phyloP scores from a whole-genome alignment of 2,888 invertebrate genomes.

The Didymodactylos carnosus region DNA sequence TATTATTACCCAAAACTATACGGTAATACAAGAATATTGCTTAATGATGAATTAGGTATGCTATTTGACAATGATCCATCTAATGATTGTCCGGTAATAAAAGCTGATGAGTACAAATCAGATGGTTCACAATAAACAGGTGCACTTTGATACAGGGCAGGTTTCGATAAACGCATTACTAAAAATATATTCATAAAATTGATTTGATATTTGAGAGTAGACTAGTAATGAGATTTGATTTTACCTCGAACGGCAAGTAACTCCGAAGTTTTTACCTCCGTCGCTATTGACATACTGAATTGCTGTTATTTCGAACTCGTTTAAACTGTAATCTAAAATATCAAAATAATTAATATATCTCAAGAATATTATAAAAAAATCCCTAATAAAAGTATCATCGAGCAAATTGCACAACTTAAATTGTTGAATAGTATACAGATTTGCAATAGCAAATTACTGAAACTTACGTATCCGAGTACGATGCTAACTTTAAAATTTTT shows the following conservation, averaged over 20 bases:
- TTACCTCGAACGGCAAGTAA: neutral
- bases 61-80: neutral
- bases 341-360: too few species aligned
- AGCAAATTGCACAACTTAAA: too few species aligned
- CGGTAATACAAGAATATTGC: neutral
- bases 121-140: neutral
- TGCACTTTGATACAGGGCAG: slow-evolving; percentile 43
- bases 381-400: too few species aligned
- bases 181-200: slow-evolving; percentile 19
- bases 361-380: too few species aligned
- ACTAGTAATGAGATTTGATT: too few species aligned
- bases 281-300: too few species aligned
- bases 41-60: neutral
- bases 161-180: slow-evolving; percentile 85
- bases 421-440: too few species aligned
- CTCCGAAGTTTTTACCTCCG: neutral
- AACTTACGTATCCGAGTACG: too few species aligned
- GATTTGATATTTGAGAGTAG: neutral
- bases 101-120: neutral
- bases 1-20: neutral
- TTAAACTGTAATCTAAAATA: too few species aligned
- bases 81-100: neutral
- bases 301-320: too few species aligned
- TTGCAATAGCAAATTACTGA: too few species aligned
- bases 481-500: too few species aligned